Percentiles rank a stretch among this genome's conserved stretches.
phyloP scores from a whole-genome alignment of 1,140 invertebrate species.

The Halictus rubicundus region DNA sequence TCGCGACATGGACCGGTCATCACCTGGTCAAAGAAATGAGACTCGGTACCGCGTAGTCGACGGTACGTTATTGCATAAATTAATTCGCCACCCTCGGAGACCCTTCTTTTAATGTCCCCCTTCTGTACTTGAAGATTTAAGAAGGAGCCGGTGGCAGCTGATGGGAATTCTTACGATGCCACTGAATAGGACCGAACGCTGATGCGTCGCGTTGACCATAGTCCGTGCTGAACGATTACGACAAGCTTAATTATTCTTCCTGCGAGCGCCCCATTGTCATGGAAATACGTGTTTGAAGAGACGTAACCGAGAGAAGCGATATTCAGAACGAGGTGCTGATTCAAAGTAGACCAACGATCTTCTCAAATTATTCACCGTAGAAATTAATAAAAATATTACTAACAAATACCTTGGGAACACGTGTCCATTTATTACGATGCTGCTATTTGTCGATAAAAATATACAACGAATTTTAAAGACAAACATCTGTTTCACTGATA shows the following conservation, averaged over 20 bases:
- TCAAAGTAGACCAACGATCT: not conserved
- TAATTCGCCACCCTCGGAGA: conserved; percentile 69
- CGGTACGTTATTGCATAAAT: conserved; percentile 70
- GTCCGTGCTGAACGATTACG: conserved; percentile 40
- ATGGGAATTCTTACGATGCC: conserved; percentile 57
- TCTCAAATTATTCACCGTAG: not conserved
- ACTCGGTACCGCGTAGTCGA: conserved; percentile 26
- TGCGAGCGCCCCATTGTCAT: conserved; percentile 40
- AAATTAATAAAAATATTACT: not conserved
- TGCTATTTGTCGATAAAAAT: no score
- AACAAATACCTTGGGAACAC: no score
- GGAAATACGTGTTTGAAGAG: conserved; percentile 13
- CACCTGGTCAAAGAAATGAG: conserved; percentile 72
- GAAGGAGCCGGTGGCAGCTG: conserved; percentile 57
- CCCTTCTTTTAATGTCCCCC: conserved; percentile 44
- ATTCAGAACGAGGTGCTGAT: not conserved
- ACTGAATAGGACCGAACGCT: conserved; percentile 25
- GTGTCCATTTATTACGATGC: no score
- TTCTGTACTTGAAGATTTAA: conserved; percentile 16
- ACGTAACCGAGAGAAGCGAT: not conserved
- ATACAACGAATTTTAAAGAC: no score
- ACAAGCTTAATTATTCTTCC: conserved; percentile 50
- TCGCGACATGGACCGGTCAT: conserved; percentile 69
- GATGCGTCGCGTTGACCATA: conserved; percentile 44
- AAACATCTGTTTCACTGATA: no score